phyloP scores from a whole-genome alignment of 2,888 invertebrate species.

The Synergus gifuensis region DNA sequence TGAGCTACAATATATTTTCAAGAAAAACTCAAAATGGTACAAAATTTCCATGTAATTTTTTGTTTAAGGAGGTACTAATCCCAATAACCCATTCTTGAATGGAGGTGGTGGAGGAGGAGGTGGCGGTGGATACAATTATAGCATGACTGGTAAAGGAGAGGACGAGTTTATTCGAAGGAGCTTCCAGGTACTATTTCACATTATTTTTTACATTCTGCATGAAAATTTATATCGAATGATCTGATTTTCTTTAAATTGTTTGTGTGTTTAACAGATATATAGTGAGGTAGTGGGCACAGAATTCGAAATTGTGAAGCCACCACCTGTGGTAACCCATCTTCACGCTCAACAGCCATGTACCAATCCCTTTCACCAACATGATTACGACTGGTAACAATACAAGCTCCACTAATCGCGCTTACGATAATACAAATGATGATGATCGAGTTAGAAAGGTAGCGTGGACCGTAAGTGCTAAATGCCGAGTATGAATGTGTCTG shows the following conservation, averaged over 20 bases:
- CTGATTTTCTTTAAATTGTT: conserved; percentile 2
- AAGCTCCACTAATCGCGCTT: background rate
- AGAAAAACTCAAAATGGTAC: too few relatives aligned
- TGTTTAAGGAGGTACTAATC: conserved; percentile 67
- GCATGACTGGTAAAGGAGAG: conserved; percentile 71
- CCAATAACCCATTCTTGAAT: conserved; percentile 75
- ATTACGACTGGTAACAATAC: conserved; percentile 76
- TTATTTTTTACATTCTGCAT: background rate
- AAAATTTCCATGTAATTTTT: background rate
- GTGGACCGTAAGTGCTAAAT: conserved; percentile 17
- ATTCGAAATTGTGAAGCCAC: conserved; percentile 68
- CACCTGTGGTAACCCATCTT: conserved; percentile 71
- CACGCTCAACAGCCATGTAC: conserved; percentile 77
- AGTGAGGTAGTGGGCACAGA: conserved; percentile 71
- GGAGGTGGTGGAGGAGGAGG: conserved; percentile 65
- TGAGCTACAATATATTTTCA: too few relatives aligned
- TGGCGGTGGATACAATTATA: conserved; percentile 70
- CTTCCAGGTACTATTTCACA: conserved; percentile 74
- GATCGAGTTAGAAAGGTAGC: background rate
- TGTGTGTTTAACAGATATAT: conserved; percentile 65
- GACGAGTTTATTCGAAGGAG: conserved; percentile 76
- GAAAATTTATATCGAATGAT: background rate
- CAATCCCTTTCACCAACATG: conserved; percentile 73
- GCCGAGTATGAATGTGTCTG: conserved; percentile 9
- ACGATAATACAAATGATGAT: conserved; percentile 7